Conservation (phyloP, 2,113 vertebrate genomes). For the Sapayoa aenigma region DNA sequence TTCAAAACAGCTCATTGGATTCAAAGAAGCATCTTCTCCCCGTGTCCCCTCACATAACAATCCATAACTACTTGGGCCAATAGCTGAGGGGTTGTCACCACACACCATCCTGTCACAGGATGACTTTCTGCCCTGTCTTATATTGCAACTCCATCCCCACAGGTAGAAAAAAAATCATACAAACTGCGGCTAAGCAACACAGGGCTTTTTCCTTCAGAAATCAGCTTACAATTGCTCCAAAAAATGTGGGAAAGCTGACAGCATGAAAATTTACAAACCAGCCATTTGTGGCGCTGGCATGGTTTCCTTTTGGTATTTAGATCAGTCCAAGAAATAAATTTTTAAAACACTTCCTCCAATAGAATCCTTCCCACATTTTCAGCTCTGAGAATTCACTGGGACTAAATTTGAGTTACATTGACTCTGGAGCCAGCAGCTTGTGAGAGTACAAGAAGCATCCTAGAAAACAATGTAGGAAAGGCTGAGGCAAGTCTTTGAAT, state of each 20-base stretch:
- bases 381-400: background rate
- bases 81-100: background rate
- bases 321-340: background rate
- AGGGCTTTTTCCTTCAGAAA: background rate
- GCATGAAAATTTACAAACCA: conserved; percentile 12
- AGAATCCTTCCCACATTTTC: background rate
- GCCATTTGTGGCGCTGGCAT: background rate
- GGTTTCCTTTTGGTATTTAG: background rate
- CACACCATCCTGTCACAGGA: background rate
- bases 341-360: background rate
- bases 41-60: background rate
- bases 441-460: background rate
- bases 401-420: background rate
- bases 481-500: accelerated
- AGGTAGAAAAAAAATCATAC: background rate
- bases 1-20: background rate
- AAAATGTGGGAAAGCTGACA: background rate
- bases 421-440: background rate
- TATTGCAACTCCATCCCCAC: background rate
- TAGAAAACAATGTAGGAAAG: background rate
- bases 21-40: background rate
- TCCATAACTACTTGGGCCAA: background rate
- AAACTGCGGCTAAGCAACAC: background rate
- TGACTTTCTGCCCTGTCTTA: background rate
- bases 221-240: background rate